Evolutionary conservation across 2,113 vertebrate genomes (phyloP).

Genomic region (Malurus alboscapulatus): DNA sequence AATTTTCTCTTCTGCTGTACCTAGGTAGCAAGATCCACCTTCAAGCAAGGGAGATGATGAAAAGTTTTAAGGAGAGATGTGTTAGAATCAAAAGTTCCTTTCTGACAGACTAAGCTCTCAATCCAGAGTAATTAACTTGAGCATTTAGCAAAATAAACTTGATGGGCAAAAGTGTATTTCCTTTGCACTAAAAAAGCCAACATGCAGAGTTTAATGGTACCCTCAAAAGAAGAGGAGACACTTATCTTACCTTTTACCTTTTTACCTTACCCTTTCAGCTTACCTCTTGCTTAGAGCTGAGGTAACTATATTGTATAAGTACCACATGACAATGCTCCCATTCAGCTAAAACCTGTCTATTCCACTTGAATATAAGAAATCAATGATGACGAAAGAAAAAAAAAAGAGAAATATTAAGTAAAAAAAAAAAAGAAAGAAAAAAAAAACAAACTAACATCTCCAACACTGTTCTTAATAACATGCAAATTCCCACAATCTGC

Average conservation of each 20-base stretch:
- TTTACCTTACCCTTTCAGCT: background rate
- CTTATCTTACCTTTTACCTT: background rate
- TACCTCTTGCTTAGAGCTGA: background rate
- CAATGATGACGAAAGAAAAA: background rate
- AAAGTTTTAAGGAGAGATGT: background rate
- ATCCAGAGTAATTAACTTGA: background rate
- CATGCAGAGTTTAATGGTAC: background rate
- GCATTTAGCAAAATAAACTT: background rate
- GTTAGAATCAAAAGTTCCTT: background rate
- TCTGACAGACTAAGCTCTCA: background rate
- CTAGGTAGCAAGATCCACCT: background rate
- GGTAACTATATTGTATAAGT: background rate
- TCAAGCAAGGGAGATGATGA: background rate
- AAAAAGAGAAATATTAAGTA: background rate
- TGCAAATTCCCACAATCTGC: background rate
- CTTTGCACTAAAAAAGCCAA: background rate
- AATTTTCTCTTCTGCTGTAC: background rate
- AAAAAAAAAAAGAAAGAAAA: background rate
- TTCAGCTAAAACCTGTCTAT: background rate
- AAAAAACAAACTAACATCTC: background rate
- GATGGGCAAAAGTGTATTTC: background rate
- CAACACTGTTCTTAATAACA: background rate
- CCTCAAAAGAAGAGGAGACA: background rate
- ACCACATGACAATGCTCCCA: background rate
- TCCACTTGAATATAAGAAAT: background rate